These are phyloP conservation scores for Psittacara wagleri DNA, from an alignment of 2,113 vertebrate genomes.

Conservation along the genomic window DNA sequence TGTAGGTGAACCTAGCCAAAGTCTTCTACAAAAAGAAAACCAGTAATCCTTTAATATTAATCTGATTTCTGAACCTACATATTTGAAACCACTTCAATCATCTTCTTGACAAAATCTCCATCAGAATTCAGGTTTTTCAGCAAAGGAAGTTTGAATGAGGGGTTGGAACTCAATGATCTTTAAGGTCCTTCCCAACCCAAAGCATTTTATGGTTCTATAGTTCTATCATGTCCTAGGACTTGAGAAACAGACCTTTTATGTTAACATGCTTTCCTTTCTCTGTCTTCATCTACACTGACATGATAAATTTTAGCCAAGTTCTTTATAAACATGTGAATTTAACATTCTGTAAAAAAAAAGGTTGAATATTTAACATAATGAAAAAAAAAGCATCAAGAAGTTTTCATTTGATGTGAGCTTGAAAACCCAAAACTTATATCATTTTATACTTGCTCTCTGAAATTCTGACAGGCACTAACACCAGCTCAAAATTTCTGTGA, in stretches of 20 bases:
- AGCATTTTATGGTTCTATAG: too few species aligned
- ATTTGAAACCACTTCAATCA: not conserved
- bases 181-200: too few species aligned
- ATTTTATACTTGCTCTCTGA: not conserved
- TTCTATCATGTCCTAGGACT: too few species aligned
- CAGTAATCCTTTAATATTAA: not conserved
- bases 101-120: not conserved
- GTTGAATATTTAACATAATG: not conserved
- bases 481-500: not conserved
- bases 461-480: slow-evolving; percentile 2
- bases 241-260: not conserved
- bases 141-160: not conserved
- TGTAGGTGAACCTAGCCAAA: not conserved
- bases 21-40: not conserved
- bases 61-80: not conserved
- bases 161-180: too few species aligned
- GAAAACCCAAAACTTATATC: not conserved
- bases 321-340: not conserved
- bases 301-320: not conserved
- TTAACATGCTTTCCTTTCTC: not conserved
- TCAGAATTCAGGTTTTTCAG: not conserved
- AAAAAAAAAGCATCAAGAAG: not conserved
- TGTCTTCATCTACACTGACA: not conserved
- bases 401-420: not conserved
- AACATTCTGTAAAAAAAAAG: not conserved